These are phyloP conservation scores for Pleuronectes platessa DNA, from an alignment of 2,113 vertebrate species.

Conservation along the genomic window DNA sequence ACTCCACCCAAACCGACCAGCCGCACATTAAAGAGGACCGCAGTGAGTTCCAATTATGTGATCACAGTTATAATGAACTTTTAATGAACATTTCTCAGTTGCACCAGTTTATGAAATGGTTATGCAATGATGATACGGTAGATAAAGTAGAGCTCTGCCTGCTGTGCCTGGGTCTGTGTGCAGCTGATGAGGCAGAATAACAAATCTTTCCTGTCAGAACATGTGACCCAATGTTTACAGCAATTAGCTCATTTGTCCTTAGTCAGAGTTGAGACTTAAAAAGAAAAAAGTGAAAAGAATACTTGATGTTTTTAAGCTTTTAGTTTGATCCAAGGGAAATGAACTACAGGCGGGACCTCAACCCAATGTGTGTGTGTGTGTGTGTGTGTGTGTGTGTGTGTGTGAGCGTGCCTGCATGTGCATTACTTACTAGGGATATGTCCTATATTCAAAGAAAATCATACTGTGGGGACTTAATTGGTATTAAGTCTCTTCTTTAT, in stretches of 20 bases:
- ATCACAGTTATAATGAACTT: conserved; percentile 18
- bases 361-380: conserved; percentile 30
- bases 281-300: not conserved
- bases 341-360: not conserved
- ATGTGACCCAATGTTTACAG: conserved; percentile 23
- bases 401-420: conserved; percentile 18
- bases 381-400: conserved; percentile 30
- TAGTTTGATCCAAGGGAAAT: conserved; percentile 10
- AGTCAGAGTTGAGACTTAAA: not conserved
- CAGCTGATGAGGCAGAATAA: conserved; percentile 4
- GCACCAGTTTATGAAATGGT: not conserved
- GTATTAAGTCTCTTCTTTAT: too few relatives aligned
- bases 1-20: conserved; percentile 7
- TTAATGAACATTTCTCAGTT: conserved; percentile 11
- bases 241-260: not conserved
- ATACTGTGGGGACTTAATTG: too few relatives aligned
- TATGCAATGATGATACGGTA: not conserved
- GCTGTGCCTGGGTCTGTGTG: not conserved
- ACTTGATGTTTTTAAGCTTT: not conserved
- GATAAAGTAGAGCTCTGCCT: conserved; percentile 28
- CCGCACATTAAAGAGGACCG: conserved; percentile 46
- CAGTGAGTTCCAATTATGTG: conserved; percentile 20
- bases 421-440: not conserved
- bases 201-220: not conserved
- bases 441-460: too few relatives aligned